These are phyloP conservation scores for Cheumatopsyche charites DNA, from an alignment of 1,140 invertebrate genomes.

Conservation along the genomic window DNA sequence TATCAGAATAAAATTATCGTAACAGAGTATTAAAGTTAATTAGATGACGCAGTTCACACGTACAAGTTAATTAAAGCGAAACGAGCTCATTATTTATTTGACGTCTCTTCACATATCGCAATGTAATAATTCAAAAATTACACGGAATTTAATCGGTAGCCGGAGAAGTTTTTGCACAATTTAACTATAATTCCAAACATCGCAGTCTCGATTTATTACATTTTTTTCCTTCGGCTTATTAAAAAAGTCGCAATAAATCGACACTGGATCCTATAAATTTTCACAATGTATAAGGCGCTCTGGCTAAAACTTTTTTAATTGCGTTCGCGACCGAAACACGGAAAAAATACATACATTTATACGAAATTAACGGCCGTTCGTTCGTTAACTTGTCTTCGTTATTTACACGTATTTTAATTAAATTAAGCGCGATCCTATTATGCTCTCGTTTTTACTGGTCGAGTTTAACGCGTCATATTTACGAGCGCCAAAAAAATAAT, in stretches of 20 bases:
- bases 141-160: no score
- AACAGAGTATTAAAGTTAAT: slow-evolving; percentile 1
- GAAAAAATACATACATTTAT: neutral
- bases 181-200: no score
- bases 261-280: slow-evolving; percentile 12
- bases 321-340: neutral
- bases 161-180: no score
- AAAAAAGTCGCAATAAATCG: slow-evolving; percentile 1
- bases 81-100: slow-evolving; percentile 11
- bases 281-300: slow-evolving; percentile 1
- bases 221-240: no score
- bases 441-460: neutral
- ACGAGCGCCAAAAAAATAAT: slow-evolving; percentile 11
- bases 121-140: no score
- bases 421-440: no score
- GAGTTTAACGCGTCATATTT: slow-evolving; percentile 8
- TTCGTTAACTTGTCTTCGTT: neutral
- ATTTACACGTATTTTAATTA: no score
- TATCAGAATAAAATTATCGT: no score
- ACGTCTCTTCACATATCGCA: neutral
- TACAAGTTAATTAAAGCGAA: slow-evolving; percentile 8
- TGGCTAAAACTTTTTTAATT: neutral
- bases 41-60: slow-evolving; percentile 9
- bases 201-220: no score
- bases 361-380: slow-evolving; percentile 7